Conservation (phyloP, 2,113 vertebrate species). For the Sigmodon hispidus region DNA sequence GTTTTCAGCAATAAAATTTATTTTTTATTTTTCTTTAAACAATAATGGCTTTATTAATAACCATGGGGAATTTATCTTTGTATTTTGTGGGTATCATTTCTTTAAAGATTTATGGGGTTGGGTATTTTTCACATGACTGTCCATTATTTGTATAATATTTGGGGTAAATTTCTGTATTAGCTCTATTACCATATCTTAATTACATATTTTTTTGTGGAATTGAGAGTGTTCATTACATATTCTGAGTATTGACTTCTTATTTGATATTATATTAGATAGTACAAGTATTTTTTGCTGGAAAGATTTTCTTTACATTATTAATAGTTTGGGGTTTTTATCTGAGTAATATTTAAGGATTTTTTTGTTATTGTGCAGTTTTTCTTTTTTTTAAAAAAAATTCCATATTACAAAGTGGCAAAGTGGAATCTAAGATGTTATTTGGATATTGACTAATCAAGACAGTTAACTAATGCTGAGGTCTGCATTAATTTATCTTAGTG, state of each 20-base stretch:
- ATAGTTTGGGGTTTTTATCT: slow-evolving; percentile 20
- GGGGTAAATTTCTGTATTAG: slow-evolving; percentile 10
- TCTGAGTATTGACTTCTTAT: not conserved
- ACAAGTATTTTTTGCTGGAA: not conserved
- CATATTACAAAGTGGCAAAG: not conserved
- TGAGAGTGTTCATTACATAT: not conserved
- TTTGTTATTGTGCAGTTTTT: not conserved
- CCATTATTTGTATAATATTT: slow-evolving; percentile 1
- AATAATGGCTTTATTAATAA: not conserved
- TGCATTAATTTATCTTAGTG: slow-evolving; percentile 43
- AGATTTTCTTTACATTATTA: not conserved
- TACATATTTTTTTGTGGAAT: not conserved
- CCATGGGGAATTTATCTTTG: not conserved
- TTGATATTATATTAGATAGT: not conserved
- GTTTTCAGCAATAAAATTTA: not conserved
- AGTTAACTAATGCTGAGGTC: not conserved
- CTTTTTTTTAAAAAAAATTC: not conserved
- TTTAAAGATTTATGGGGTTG: not conserved
- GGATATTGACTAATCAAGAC: not conserved
- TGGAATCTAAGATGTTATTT: not conserved
- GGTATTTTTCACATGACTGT: not conserved
- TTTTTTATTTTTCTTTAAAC: not conserved
- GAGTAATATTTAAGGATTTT: not conserved
- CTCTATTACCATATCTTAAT: not conserved
- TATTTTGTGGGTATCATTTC: not conserved